phyloP scores from a whole-genome alignment of 2,113 vertebrate species.

The Labrus mixtus region DNA sequence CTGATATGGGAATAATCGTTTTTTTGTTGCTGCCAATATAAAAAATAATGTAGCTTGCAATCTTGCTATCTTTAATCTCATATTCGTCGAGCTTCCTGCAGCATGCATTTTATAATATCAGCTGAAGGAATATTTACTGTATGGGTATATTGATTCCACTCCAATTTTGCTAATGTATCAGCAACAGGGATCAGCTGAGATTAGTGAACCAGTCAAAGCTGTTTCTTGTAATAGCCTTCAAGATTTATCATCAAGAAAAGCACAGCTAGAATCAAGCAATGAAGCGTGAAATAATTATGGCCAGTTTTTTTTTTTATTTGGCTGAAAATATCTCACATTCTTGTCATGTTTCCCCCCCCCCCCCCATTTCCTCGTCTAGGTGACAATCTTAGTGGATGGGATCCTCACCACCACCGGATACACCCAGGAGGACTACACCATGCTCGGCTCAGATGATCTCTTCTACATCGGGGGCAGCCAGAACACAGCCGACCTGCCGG shows the following conservation, averaged over 20 bases:
- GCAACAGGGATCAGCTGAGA: slow-evolving; percentile 68
- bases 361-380: slow-evolving; percentile 65
- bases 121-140: slow-evolving; percentile 50
- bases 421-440: slow-evolving; percentile 95
- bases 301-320: slow-evolving; percentile 49
- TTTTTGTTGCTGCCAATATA: slow-evolving; percentile 35
- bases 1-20: slow-evolving; percentile 49
- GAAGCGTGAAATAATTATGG: slow-evolving; percentile 70
- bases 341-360: slow-evolving; percentile 1
- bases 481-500: slow-evolving; percentile 93
- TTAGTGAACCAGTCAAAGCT: slow-evolving; percentile 62
- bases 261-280: slow-evolving; percentile 65
- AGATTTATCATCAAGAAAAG: slow-evolving; percentile 59
- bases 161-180: slow-evolving; percentile 57
- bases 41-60: slow-evolving; percentile 25
- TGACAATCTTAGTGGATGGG: slow-evolving; percentile 94
- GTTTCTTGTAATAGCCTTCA: slow-evolving; percentile 68
- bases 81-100: slow-evolving; percentile 48
- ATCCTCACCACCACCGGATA: slow-evolving; percentile 92
- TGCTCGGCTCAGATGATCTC: slow-evolving; percentile 95
- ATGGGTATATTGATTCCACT: slow-evolving; percentile 49
- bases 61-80: slow-evolving; percentile 59
- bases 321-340: slow-evolving; percentile 49
- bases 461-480: slow-evolving; percentile 95
- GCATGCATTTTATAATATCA: slow-evolving; percentile 37